Conservation (phyloP, 2,113 vertebrate genomes). For the Amphilophus citrinellus region DNA sequence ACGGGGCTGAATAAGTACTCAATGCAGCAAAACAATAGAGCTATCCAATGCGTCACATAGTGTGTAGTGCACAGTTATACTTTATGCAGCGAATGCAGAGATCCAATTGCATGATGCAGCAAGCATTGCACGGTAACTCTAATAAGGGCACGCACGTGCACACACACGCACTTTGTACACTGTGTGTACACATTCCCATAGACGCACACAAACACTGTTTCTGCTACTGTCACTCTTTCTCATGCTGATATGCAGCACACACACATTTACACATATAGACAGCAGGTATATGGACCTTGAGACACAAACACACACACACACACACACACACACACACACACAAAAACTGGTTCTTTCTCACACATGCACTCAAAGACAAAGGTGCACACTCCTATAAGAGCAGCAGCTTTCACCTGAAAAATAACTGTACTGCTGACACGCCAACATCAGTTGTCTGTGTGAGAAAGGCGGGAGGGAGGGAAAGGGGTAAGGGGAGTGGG, state of each 20-base stretch:
- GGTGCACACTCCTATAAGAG: constrained; percentile 30
- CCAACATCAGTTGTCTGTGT: constrained; percentile 60
- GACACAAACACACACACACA: neutral
- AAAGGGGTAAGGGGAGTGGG: neutral
- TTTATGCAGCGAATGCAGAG: constrained; percentile 59
- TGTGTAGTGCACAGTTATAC: constrained; percentile 26
- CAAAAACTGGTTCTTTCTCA: neutral
- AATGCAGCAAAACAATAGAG: constrained; percentile 63
- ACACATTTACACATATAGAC: neutral
- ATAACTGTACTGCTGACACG: constrained; percentile 64
- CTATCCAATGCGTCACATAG: constrained; percentile 44
- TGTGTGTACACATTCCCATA: neutral
- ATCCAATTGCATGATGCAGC: constrained; percentile 40
- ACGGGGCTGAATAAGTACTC: constrained; percentile 27
- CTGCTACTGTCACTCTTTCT: neutral
- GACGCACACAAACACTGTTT: neutral
- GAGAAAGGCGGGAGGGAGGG: neutral
- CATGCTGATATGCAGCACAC: neutral
- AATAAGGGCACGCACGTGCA: neutral
- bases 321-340: neutral
- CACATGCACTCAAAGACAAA: constrained; percentile 1
- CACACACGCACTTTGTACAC: neutral
- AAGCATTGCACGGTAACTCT: constrained; percentile 26
- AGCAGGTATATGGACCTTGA: constrained; percentile 11
- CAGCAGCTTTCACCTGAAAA: constrained; percentile 54